Conservation (phyloP, 2,797 vertebrate species). For the Notolabrus celidotus region DNA sequence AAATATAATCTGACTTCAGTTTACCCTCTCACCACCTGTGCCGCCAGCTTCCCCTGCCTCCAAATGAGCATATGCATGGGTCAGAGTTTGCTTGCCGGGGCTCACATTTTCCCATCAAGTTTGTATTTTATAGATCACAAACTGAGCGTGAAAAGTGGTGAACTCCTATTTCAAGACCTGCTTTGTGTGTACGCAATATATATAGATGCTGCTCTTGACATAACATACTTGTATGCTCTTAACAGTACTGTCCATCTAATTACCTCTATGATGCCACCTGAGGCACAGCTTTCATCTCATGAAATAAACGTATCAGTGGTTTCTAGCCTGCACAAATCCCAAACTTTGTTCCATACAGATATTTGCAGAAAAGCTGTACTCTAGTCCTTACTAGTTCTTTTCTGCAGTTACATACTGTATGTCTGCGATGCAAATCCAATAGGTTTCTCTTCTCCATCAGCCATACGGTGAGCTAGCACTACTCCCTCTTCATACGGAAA, state of each 20-base stretch:
- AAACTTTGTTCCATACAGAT: constrained; percentile 17
- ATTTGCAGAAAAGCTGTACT: constrained; percentile 27
- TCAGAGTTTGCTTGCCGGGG: no score
- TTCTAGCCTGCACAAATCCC: constrained; percentile 19
- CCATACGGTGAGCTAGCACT: not conserved
- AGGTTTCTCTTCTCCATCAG: not conserved
- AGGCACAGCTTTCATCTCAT: constrained; percentile 29
- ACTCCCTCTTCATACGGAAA: not conserved
- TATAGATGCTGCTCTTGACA: no score
- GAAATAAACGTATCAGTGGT: constrained; percentile 25
- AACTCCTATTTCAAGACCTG: no score
- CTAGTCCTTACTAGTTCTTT: not conserved
- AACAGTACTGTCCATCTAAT: constrained; percentile 5
- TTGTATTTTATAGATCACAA: no score
- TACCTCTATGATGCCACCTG: constrained; percentile 17
- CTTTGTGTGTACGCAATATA: no score
- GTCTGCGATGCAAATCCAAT: not conserved
- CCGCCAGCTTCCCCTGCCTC: no score
- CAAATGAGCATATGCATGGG: no score
- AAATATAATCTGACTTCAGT: no score
- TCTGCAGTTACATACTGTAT: not conserved
- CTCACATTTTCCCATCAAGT: no score
- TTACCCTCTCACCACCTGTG: no score
- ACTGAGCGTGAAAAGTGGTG: no score
- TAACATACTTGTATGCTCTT: not conserved